phyloP scores from a whole-genome alignment of 2,113 vertebrate species.

The Mus pahari region DNA sequence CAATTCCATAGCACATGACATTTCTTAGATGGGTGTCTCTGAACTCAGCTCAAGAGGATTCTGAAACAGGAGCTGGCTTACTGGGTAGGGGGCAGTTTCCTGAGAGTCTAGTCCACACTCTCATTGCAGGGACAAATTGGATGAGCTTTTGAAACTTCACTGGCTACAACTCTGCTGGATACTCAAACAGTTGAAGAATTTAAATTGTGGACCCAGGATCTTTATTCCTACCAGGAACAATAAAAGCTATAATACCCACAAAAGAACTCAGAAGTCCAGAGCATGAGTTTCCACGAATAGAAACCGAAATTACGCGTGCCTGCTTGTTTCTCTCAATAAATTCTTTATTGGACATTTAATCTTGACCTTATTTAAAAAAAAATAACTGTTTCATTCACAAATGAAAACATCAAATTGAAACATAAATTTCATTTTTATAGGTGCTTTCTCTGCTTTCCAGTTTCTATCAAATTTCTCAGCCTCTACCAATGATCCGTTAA shows the following conservation, averaged over 20 bases:
- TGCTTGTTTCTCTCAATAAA: slow-evolving; percentile 4
- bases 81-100: fast-evolving
- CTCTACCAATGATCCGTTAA: background rate
- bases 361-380: background rate
- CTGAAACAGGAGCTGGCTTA: background rate
- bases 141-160: background rate
- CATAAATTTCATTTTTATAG: background rate
- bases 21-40: background rate
- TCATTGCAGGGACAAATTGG: background rate
- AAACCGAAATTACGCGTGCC: background rate
- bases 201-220: background rate
- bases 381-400: slow-evolving; percentile 9
- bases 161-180: background rate
- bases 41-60: background rate
- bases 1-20: fast-evolving
- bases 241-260: background rate
- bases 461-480: background rate
- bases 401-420: background rate
- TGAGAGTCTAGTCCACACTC: fast-evolving
- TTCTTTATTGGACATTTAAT: background rate
- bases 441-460: background rate
- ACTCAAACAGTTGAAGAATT: background rate
- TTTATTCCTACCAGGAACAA: background rate
- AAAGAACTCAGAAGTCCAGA: background rate
- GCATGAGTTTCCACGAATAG: background rate